Percentiles rank a stretch among this genome's conserved stretches.
These are phyloP conservation scores for Thereva unica DNA, from an alignment of 2,888 invertebrate genomes.

Conservation along the genomic window DNA sequence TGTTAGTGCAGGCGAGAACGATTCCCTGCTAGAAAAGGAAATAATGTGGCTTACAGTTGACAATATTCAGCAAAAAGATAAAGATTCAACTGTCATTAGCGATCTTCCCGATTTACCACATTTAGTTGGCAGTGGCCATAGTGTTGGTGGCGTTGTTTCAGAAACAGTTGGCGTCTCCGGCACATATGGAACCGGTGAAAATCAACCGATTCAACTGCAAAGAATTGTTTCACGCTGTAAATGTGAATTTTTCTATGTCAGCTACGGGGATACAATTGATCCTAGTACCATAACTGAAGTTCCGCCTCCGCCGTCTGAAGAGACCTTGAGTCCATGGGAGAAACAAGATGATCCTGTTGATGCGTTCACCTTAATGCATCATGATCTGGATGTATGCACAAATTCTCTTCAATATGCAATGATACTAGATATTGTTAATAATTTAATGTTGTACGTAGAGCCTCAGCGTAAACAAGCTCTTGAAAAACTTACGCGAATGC, in stretches of 20 bases:
- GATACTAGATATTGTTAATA: slow-evolving; percentile 97
- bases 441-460: slow-evolving; percentile 93
- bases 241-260: slow-evolving; percentile 97
- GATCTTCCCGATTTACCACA: slow-evolving; percentile 85
- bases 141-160: slow-evolving; percentile 95
- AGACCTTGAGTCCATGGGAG: slow-evolving; percentile 75
- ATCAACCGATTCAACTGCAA: slow-evolving; percentile 75
- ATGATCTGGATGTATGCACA: slow-evolving; percentile 97
- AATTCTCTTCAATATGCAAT: slow-evolving; percentile 94
- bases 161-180: slow-evolving; percentile 84
- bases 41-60: slow-evolving; percentile 96
- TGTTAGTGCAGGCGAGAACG: slow-evolving; percentile 79
- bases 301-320: slow-evolving; percentile 73
- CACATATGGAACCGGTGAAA: slow-evolving; percentile 64
- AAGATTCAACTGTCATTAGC: slow-evolving; percentile 75
- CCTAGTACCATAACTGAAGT: slow-evolving; percentile 64
- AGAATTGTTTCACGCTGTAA: slow-evolving; percentile 96
- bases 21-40: slow-evolving; percentile 75
- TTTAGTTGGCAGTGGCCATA: slow-evolving; percentile 90
- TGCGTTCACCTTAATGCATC: slow-evolving; percentile 97
- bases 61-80: slow-evolving; percentile 85
- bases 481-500: slow-evolving; percentile 83
- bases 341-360: slow-evolving; percentile 87
- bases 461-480: slow-evolving; percentile 90
- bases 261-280: slow-evolving; percentile 79